Evolutionary conservation across 2,888 invertebrate genomes (phyloP).

Genomic region (Sturmia bella): DNA sequence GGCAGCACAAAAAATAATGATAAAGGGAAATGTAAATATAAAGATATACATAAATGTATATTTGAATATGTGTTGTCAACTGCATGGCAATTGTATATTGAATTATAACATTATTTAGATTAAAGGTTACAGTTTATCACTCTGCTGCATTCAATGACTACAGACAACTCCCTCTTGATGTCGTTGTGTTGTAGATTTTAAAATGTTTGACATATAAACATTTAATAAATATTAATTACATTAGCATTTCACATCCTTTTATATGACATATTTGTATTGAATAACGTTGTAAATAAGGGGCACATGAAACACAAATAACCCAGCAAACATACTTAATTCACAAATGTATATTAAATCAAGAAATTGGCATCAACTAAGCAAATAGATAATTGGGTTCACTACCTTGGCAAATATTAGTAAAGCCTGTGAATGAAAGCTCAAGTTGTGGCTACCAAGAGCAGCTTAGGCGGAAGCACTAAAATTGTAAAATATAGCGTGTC

Average conservation of each 20-base stretch:
- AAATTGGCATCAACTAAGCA: too few relatives aligned
- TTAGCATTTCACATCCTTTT: slow-evolving; percentile 69
- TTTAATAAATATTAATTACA: slow-evolving; percentile 73
- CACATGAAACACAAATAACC: not conserved
- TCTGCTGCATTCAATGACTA: not conserved
- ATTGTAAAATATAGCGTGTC: too few relatives aligned
- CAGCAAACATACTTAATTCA: slow-evolving; percentile 20
- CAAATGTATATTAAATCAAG: not conserved
- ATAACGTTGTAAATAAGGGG: slow-evolving; percentile 9
- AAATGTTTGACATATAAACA: slow-evolving; percentile 60
- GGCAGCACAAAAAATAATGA: slow-evolving; percentile 22
- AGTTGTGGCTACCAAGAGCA: too few relatives aligned
- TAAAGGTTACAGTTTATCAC: slow-evolving; percentile 50
- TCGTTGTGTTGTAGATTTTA: slow-evolving; percentile 21
- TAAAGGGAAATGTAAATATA: slow-evolving; percentile 36
- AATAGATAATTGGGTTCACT: too few relatives aligned
- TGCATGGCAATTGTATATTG: slow-evolving; percentile 9
- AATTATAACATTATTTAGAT: slow-evolving; percentile 51
- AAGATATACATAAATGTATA: not conserved
- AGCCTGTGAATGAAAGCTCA: too few relatives aligned
- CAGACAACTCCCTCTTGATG: slow-evolving; percentile 17
- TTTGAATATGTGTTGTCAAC: not conserved
- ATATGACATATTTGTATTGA: slow-evolving; percentile 65
- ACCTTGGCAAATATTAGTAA: too few relatives aligned
- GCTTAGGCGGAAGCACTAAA: too few relatives aligned